phyloP scores from a whole-genome alignment of 2,113 vertebrate genomes.

The Tonatia bakeri region DNA sequence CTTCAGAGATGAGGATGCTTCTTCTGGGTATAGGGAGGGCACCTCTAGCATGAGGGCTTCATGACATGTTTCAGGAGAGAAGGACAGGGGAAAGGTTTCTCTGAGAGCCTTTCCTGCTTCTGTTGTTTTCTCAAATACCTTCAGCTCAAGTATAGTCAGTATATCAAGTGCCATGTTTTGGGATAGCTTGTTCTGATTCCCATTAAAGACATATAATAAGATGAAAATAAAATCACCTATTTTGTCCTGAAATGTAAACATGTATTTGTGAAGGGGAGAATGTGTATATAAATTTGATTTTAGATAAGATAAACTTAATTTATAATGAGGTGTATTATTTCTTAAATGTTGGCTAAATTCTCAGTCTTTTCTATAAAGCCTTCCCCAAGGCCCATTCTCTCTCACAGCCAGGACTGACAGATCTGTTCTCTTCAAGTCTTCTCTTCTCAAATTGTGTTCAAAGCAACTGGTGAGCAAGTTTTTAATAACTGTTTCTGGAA shows the following conservation, averaged over 20 bases:
- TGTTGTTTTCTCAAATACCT: not conserved
- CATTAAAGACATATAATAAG: not conserved
- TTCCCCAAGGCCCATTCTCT: not conserved
- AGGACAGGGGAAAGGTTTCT: not conserved
- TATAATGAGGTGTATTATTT: not conserved
- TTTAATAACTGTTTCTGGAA: not conserved
- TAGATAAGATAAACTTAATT: not conserved
- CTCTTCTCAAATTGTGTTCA: not conserved
- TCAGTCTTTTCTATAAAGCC: not conserved
- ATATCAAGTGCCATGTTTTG: not conserved
- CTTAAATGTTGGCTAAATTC: not conserved
- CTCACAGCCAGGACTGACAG: not conserved
- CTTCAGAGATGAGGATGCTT: not conserved
- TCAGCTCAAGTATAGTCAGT: not conserved
- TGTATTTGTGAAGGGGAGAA: not conserved
- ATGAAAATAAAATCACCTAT: not conserved
- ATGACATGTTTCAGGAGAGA: not conserved
- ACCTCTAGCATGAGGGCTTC: not conserved
- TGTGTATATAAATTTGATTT: not conserved
- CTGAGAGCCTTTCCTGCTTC: not conserved
- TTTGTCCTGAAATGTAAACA: not conserved
- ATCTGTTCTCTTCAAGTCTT: not conserved
- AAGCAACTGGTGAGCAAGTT: not conserved
- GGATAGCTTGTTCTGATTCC: not conserved
- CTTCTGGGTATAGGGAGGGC: not conserved